Base-by-base conservation (phyloP, 2,888 invertebrate genomes). In the Diarsia rubi region DNA sequence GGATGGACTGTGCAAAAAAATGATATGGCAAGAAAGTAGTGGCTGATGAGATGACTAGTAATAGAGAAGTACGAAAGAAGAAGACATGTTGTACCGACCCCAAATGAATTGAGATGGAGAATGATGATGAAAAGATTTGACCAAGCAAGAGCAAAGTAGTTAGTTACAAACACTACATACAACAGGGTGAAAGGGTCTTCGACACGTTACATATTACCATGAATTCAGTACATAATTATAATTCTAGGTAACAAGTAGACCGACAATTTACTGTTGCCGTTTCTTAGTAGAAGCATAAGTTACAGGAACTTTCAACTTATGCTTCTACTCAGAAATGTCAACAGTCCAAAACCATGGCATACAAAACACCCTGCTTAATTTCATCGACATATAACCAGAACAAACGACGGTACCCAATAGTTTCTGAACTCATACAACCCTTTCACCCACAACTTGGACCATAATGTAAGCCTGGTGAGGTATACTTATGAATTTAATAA, bases 401-500 rank as follows among this genome's bases (percentile, higher is more conserved):
- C 52, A 81, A 75, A 78, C 78, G 63, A 16, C 59, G n/a, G 24
- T 8, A 60, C 69, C 79, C 79, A 62, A 70, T 27, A 83, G 47
- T 79, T 83, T 16, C 52, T 37, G 45, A 81, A 81, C 60, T 79
- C 78, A 65, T 79, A 65, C 65, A 82, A 83, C 70, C 68, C 78
- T 60, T 67, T 65, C 77, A 79, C 85, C 79, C 69, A 72, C 88
- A 88, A 87, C 92, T 92, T 90, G 87, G 81, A 84, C 89, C 90
- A 75, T 84, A 85, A 84, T 82, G 70, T 82, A 79, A 82, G 84
- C 79, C 87, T 85, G 85, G 89, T 88, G 86, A 88, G 90, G 93
- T 92, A 93, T 93, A 93, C 93, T 94, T 93, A 94, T 93, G 93
- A 94, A 94, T 94, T 94, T 93, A 94, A 95, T 94, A 94, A 95